Evolutionary conservation across 2,113 vertebrate species (phyloP).

Genomic region (Dicerorhinus sumatrensis): DNA sequence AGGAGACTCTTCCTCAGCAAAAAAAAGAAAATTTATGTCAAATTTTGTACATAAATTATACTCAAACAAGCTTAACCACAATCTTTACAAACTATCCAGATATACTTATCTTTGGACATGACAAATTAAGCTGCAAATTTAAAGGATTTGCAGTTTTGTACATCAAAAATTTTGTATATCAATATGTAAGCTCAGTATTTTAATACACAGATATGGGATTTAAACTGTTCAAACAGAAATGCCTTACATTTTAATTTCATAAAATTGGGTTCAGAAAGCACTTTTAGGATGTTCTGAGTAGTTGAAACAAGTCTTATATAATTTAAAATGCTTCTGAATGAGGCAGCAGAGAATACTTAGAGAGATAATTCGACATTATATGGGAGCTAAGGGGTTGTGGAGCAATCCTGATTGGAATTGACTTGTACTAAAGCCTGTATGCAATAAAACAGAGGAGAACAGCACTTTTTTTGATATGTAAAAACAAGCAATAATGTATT

Average conservation of each 20-base stretch:
- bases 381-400: background rate
- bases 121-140: background rate
- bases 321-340: slow-evolving; percentile 63
- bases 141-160: background rate
- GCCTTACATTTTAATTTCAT: slow-evolving; percentile 41
- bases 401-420: background rate
- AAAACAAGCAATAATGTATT: background rate
- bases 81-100: background rate
- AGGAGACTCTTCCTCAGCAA: too few species aligned
- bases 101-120: background rate
- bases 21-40: background rate
- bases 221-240: background rate
- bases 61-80: background rate
- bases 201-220: background rate
- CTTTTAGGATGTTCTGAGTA: slow-evolving; percentile 24
- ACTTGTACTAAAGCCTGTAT: background rate
- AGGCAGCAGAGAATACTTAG: slow-evolving; percentile 51
- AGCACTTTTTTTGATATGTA: background rate
- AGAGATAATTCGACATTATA: background rate
- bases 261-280: slow-evolving; percentile 8
- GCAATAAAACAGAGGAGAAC: background rate
- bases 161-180: background rate
- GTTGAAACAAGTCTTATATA: slow-evolving; percentile 32
- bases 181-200: background rate
- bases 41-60: background rate